Conservation (phyloP, 2,888 invertebrate genomes). For the Spilarctia lutea region DNA sequence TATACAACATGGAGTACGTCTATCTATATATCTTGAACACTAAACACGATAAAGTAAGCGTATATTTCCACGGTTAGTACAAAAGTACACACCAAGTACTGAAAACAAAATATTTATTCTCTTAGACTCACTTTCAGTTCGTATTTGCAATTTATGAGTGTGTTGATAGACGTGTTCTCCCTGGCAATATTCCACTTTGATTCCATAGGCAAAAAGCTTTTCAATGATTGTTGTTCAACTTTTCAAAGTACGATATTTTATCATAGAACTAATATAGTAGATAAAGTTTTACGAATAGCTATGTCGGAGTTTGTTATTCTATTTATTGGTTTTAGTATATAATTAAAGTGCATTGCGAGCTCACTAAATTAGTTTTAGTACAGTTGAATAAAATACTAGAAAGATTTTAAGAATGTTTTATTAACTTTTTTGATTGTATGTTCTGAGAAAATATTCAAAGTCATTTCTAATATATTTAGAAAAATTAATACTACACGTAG, state of each 20-base stretch:
- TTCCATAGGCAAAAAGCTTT: background rate
- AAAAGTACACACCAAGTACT: background rate
- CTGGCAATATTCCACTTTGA: slow-evolving; percentile 24
- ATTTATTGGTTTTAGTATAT: background rate
- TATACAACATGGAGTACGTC: background rate
- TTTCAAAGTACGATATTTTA: background rate
- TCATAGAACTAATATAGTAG: background rate
- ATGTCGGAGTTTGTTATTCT: background rate
- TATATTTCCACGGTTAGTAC: background rate
- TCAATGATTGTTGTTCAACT: slow-evolving; percentile 1
- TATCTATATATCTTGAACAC: background rate
- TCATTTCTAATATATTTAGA: background rate
- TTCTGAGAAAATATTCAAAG: background rate
- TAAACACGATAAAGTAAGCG: background rate
- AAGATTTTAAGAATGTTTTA: background rate
- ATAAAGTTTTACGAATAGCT: background rate
- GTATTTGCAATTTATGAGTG: slow-evolving; percentile 51
- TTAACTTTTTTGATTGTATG: background rate
- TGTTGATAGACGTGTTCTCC: slow-evolving; percentile 35
- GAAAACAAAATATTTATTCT: slow-evolving; percentile 10
- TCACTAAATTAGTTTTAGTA: background rate
- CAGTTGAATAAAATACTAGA: background rate
- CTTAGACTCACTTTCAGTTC: slow-evolving; percentile 19
- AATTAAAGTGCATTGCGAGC: background rate
- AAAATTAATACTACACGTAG: background rate